Evolutionary conservation across 2,797 vertebrate species (phyloP).

Genomic region (Hemibagrus guttatus): DNA sequence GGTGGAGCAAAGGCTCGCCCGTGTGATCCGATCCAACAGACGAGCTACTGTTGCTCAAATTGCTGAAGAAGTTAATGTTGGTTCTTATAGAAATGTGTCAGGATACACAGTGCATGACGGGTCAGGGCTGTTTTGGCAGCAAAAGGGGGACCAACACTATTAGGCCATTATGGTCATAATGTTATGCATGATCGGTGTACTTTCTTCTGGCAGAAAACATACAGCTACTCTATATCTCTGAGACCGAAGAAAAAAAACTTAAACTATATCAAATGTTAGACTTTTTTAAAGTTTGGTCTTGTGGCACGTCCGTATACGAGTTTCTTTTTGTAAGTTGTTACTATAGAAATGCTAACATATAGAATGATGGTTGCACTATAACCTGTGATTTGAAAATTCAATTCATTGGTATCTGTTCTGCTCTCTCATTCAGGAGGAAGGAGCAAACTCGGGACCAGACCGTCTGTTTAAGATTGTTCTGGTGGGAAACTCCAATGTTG

Average conservation of each 20-base stretch:
- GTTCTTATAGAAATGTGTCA: too few species aligned
- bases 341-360: not conserved
- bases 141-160: too few species aligned
- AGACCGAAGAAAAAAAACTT: not conserved
- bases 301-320: not conserved
- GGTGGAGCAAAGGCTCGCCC: too few species aligned
- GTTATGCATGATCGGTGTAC: too few species aligned
- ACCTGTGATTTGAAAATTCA: slow-evolving; percentile 4
- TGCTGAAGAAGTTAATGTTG: too few species aligned
- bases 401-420: slow-evolving; percentile 17
- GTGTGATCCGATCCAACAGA: too few species aligned
- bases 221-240: not conserved
- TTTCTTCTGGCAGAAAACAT: not conserved
- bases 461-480: slow-evolving; percentile 90
- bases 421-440: slow-evolving; percentile 77
- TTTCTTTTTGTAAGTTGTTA: not conserved
- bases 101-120: too few species aligned
- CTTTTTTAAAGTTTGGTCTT: not conserved
- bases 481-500: slow-evolving; percentile 89
- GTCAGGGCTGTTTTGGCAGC: too few species aligned
- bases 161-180: too few species aligned
- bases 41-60: too few species aligned
- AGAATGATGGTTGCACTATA: too few species aligned
- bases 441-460: slow-evolving; percentile 70
- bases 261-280: not conserved